phyloP scores from a whole-genome alignment of 2,113 vertebrate genomes.

The Siphamia tubifer region DNA sequence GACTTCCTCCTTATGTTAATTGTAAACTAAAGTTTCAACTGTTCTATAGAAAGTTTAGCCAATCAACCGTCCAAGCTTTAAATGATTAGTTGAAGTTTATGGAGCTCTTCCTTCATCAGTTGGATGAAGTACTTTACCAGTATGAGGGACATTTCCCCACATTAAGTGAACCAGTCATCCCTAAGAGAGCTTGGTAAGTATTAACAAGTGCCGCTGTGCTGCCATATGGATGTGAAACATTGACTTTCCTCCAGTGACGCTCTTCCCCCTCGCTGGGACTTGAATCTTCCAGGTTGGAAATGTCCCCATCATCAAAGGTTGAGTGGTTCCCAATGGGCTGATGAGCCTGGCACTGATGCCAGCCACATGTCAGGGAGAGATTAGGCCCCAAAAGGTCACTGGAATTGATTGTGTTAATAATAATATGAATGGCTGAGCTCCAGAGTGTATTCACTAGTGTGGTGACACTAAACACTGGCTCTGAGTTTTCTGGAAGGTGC shows the following conservation, averaged over 20 bases:
- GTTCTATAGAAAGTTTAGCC: conserved; percentile 4
- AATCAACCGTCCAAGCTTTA: neutral
- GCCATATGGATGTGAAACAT: conserved; percentile 32
- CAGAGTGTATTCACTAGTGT: neutral
- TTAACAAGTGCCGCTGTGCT: neutral
- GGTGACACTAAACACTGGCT: neutral
- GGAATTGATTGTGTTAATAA: neutral
- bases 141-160: neutral
- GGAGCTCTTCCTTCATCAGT: conserved; percentile 12
- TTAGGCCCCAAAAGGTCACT: conserved; percentile 10
- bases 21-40: neutral
- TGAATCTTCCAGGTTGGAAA: conserved; percentile 13
- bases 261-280: neutral
- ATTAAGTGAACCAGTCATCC: conserved; percentile 21
- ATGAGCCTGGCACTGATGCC: conserved; percentile 1
- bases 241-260: neutral
- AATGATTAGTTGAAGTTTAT: conserved; percentile 30
- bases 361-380: conserved; percentile 30
- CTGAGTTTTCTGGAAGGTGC: neutral
- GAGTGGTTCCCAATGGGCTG: conserved; percentile 25
- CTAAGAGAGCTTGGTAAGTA: neutral
- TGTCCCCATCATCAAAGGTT: conserved; percentile 27
- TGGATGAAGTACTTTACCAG: conserved; percentile 3
- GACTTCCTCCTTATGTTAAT: neutral
- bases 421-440: neutral